Base-by-base conservation (phyloP, 2,888 invertebrate species). In the Cordilura impudica region DNA sequence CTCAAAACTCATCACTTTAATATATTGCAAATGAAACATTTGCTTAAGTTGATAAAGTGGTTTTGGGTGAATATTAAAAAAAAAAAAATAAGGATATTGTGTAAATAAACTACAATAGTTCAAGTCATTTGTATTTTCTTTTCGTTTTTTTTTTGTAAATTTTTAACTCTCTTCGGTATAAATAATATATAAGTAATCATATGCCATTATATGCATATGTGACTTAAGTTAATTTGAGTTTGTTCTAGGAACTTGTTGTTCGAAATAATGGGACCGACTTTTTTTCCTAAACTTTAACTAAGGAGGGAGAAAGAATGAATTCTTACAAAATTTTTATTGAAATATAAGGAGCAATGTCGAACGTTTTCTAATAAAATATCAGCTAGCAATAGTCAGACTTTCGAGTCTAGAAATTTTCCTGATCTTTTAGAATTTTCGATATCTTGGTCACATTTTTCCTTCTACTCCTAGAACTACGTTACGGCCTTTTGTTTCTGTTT, bases 41-140 rank as follows among this genome's bases (percentile, higher is more conserved):
- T 54, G 56, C 56, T 35, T 69, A 58, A 67, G 67, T 67, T 67
- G 67, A 67, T 56, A 67, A 67, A 56, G 56, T 69, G 67, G 67
- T 58, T 69, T 47, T 58, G 5, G 35, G 66, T 54, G 16, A 19
- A 43, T 54, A 43, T 43, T 26, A 66, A 54, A 54, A n/a, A 31
- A 49, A 0, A 12, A 12, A 2, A 49, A 8, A 23, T 19, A 54
- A 54, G 31, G 29, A 39, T 39, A 18, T 18, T 54, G 18, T 31
- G 10, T 54, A 54, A 66, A 12, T 23, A 66, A 43, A 53, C 51
- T 58, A 23, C 58, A 43, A 65, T 45, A 54, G 66, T 66, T 66
- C 14, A 65, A 35, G 43, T 19, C 18, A 53, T 53, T 53, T 31
- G 19, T 58, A 58, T 35, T 35, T n/a, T n/a, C n/a, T n/a, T n/a